Percentiles rank a stretch among this genome's conserved stretches.
Conservation (phyloP, 2,888 invertebrate species). For the Apodemia hepburni region DNA sequence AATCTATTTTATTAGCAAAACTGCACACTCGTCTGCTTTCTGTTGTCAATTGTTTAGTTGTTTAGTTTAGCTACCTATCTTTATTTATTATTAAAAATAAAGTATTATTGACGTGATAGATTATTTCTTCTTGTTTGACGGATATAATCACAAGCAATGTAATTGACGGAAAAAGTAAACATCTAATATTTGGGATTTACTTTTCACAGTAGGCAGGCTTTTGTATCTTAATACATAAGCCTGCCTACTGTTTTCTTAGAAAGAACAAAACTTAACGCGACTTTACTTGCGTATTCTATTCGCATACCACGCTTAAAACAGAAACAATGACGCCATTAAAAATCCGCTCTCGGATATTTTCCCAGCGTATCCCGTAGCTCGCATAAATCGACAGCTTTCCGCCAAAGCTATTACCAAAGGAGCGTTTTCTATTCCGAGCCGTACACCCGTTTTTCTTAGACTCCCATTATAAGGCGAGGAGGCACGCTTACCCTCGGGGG, state of each 20-base stretch:
- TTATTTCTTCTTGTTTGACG: too few species aligned
- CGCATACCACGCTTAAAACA: slow-evolving; percentile 76
- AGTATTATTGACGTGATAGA: too few species aligned
- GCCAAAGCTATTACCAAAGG: slow-evolving; percentile 78
- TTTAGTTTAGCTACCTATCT: too few species aligned
- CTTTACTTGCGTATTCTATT: slow-evolving; percentile 71
- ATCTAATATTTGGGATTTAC: slow-evolving; percentile 25
- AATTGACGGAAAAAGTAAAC: not conserved
- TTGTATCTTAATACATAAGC: slow-evolving; percentile 31
- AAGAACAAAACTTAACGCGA: slow-evolving; percentile 43
- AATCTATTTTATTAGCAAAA: too few species aligned
- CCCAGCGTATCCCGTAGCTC: slow-evolving; percentile 74
- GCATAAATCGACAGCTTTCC: slow-evolving; percentile 78
- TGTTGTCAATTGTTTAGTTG: too few species aligned
- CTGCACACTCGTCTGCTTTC: too few species aligned
- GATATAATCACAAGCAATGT: too few species aligned
- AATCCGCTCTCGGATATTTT: slow-evolving; percentile 77
- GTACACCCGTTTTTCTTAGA: slow-evolving; percentile 79
- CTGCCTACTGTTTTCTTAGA: slow-evolving; percentile 32
- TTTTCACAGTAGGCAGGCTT: slow-evolving; percentile 35
- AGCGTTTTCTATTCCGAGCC: slow-evolving; percentile 78
- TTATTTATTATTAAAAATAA: too few species aligned
- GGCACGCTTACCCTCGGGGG: slow-evolving; percentile 37
- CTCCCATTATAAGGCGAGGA: slow-evolving; percentile 70
- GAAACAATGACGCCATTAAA: slow-evolving; percentile 78